These are phyloP conservation scores for Oryzias celebensis DNA, from an alignment of 2,113 vertebrate genomes.

Conservation along the genomic window DNA sequence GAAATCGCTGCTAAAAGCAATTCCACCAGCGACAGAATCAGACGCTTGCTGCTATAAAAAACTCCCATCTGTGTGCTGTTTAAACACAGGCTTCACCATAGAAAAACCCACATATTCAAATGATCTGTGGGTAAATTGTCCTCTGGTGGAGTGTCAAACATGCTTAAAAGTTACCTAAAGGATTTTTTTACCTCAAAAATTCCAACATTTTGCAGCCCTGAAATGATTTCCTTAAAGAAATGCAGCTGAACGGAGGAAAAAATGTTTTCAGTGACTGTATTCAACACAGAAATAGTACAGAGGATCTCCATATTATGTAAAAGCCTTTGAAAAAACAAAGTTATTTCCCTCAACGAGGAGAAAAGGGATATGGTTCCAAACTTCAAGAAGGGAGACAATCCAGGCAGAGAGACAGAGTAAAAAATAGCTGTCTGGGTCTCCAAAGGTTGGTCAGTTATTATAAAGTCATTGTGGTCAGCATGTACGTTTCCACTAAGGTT, in stretches of 20 bases:
- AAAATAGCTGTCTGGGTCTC: conserved; percentile 72
- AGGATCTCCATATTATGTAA: conserved; percentile 24
- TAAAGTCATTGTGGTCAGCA: conserved; percentile 73
- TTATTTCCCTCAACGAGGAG: conserved; percentile 30
- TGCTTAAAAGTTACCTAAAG: too few relatives aligned
- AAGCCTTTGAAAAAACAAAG: conserved; percentile 2
- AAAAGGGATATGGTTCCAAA: conserved; percentile 46
- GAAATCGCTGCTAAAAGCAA: too few relatives aligned
- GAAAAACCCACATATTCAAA: too few relatives aligned
- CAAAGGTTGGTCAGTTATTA: conserved; percentile 70
- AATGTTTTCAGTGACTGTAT: neutral
- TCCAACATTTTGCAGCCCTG: too few relatives aligned
- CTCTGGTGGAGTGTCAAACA: too few relatives aligned
- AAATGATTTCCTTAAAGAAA: too few relatives aligned
- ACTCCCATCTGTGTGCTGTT: too few relatives aligned
- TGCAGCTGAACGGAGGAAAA: neutral
- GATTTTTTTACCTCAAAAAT: too few relatives aligned
- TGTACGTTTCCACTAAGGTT: conserved; percentile 65
- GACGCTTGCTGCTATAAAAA: too few relatives aligned
- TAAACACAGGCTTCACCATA: too few relatives aligned
- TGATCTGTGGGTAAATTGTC: too few relatives aligned
- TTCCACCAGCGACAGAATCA: too few relatives aligned
- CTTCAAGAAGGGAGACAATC: conserved; percentile 43
- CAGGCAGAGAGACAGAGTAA: conserved; percentile 61
- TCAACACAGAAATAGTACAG: neutral